phyloP scores from a whole-genome alignment of 2,797 vertebrate species.

The Poecile montanus region DNA sequence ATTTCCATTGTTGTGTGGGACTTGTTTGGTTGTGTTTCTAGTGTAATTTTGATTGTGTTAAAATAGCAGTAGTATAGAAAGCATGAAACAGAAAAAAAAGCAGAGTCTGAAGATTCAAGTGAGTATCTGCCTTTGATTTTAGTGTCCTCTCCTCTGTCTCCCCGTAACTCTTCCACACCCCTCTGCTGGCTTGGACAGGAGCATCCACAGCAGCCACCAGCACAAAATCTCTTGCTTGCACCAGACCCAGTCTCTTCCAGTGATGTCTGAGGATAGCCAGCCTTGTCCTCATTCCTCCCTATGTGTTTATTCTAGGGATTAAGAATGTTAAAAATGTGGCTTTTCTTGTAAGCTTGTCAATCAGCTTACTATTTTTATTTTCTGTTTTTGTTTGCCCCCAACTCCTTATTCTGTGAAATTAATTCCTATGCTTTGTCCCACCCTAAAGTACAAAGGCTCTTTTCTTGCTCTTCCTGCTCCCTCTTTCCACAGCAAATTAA shows the following conservation, averaged over 20 bases:
- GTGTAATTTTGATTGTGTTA: background rate
- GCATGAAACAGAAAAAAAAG: background rate
- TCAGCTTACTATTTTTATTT: conserved; percentile 49
- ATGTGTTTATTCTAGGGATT: conserved; percentile 38
- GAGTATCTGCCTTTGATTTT: background rate
- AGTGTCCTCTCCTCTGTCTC: background rate
- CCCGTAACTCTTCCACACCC: background rate
- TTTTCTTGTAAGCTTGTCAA: conserved; percentile 52
- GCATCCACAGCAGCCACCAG: background rate
- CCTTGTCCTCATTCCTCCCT: conserved; percentile 1
- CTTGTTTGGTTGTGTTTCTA: background rate
- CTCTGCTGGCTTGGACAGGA: background rate
- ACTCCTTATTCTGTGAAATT: background rate
- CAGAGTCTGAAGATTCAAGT: background rate
- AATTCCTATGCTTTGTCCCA: conserved; percentile 40
- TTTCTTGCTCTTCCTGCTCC: conserved; percentile 54
- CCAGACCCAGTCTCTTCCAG: background rate
- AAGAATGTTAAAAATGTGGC: conserved; percentile 56
- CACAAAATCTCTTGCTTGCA: background rate
- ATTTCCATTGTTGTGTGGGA: background rate
- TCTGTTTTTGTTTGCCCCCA: conserved; percentile 43
- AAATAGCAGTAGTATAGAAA: background rate
- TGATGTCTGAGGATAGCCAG: background rate
- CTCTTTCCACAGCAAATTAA: conserved; percentile 57
- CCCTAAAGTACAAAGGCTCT: conserved; percentile 49